Percentiles rank a stretch among this genome's conserved stretches.
Evolutionary conservation across 2,888 invertebrate species (phyloP).

Genomic region (Criorhina ranunculi): DNA sequence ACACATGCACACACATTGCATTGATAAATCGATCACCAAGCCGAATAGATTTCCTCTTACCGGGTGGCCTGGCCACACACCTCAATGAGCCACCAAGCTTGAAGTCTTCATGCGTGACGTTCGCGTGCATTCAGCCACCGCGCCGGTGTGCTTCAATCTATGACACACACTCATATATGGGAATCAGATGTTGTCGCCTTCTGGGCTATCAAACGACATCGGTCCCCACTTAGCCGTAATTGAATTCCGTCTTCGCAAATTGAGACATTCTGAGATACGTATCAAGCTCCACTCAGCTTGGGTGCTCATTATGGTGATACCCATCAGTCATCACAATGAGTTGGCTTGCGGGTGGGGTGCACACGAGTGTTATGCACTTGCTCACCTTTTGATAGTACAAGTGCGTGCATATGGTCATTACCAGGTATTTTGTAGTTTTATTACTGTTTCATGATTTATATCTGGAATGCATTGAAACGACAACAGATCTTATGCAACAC

Average conservation of each 20-base stretch:
- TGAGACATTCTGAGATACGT: constrained; percentile 21
- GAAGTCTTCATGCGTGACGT: constrained; percentile 54
- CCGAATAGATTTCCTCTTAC: constrained; percentile 27
- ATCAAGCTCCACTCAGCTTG: not conserved
- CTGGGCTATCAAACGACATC: constrained; percentile 25
- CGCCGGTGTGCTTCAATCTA: not conserved
- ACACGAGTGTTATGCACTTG: constrained; percentile 27
- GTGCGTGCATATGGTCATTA: constrained; percentile 40
- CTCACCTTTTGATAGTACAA: constrained; percentile 41
- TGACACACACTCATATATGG: constrained; percentile 11
- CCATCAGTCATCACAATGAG: not conserved
- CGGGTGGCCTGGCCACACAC: not conserved
- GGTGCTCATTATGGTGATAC: constrained; percentile 8
- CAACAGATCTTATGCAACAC: constrained; percentile 17
- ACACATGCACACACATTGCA: constrained; percentile 7
- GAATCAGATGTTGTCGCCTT: constrained; percentile 40
- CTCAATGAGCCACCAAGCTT: not conserved
- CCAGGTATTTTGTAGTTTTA: not conserved
- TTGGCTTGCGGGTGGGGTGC: constrained; percentile 15
- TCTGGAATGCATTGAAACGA: constrained; percentile 19
- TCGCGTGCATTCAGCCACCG: constrained; percentile 34
- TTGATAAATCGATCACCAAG: constrained; percentile 30
- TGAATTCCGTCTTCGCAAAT: constrained; percentile 38
- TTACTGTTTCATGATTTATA: constrained; percentile 18
- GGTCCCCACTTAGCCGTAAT: constrained; percentile 36